A percentile compares a stretch with the other conserved stretches of the same genome.
Conservation (phyloP, 2,113 vertebrate genomes). For the Ellobius talpinus region DNA sequence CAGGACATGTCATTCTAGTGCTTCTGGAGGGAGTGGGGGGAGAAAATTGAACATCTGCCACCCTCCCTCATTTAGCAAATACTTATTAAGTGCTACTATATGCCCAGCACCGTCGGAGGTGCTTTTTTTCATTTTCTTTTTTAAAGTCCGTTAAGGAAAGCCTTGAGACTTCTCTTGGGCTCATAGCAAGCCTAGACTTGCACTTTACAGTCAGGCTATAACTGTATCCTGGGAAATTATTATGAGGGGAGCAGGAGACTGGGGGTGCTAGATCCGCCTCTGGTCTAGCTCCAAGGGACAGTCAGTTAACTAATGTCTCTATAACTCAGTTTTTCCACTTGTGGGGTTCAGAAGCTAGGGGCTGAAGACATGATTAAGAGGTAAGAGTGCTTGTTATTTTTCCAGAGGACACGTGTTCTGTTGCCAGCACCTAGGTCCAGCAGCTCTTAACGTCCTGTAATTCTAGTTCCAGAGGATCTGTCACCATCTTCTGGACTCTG, state of each 20-base stretch:
- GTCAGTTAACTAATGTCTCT: neutral
- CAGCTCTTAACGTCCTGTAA: neutral
- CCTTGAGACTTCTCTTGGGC: neutral
- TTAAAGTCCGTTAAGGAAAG: neutral
- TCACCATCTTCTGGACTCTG: neutral
- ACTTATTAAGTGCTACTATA: constrained; percentile 56
- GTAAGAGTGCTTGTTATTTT: neutral
- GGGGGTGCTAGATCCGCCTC: neutral
- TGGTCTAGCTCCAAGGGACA: neutral
- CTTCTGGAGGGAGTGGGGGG: neutral
- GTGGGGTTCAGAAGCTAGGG: neutral
- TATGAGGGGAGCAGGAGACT: neutral
- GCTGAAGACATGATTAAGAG: neutral
- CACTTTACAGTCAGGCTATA: neutral
- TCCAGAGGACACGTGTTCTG: neutral
- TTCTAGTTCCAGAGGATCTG: neutral
- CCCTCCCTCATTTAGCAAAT: constrained; percentile 21
- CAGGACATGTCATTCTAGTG: neutral
- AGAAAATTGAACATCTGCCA: constrained; percentile 29
- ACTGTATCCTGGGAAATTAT: neutral
- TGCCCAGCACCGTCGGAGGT: neutral
- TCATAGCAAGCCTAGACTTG: neutral
- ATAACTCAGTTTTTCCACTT: neutral
- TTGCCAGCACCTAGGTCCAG: neutral
- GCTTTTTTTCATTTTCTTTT: neutral